phyloP scores from a whole-genome alignment of 2,797 vertebrate species.

The Helicolenus hilgendorfi region DNA sequence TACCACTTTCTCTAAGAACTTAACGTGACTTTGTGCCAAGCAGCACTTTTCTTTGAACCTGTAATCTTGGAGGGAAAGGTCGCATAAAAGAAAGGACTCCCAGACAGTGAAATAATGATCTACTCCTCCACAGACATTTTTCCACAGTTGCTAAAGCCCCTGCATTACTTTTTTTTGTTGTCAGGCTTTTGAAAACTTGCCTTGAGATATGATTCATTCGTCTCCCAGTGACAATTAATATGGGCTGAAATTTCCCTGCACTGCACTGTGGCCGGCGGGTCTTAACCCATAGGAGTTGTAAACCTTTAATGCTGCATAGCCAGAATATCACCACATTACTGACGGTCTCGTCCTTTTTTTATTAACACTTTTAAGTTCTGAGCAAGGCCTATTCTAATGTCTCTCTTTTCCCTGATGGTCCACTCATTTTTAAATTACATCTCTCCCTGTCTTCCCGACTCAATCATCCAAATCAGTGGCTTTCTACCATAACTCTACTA shows the following conservation, averaged over 20 bases:
- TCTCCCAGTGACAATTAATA: neutral
- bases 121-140: neutral
- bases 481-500: neutral
- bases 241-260: neutral
- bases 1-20: neutral
- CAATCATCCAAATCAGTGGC: neutral
- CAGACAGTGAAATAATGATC: constrained; percentile 5
- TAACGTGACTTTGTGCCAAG: neutral
- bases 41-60: neutral
- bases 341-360: neutral
- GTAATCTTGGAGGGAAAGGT: neutral
- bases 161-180: neutral
- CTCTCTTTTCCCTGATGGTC: neutral
- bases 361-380: neutral
- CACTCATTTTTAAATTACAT: neutral
- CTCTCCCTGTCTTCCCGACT: neutral
- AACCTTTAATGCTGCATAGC: neutral
- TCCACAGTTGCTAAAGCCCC: neutral
- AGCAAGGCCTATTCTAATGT: neutral
- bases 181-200: neutral
- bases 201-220: neutral
- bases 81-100: neutral
- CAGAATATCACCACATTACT: neutral
- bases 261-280: neutral
- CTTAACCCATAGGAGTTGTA: neutral